A percentile compares a stretch with the other conserved stretches of the same genome.
Evolutionary conservation across 1,140 invertebrate genomes (phyloP).

Genomic region (Vanessa atalanta): DNA sequence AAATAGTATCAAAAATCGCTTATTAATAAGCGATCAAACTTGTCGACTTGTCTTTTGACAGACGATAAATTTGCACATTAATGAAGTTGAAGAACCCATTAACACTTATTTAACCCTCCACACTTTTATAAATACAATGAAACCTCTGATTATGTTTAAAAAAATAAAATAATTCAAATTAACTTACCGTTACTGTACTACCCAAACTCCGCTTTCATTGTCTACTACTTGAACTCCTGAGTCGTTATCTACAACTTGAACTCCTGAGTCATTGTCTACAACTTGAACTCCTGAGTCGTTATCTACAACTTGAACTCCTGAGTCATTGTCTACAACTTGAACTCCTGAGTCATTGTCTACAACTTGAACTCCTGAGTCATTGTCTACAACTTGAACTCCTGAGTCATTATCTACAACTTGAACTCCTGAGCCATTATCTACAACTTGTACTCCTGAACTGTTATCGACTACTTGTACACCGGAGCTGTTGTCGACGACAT

Average conservation of each 20-base stretch:
- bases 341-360: constrained; percentile 26
- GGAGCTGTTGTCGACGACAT: neutral
- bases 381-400: constrained; percentile 34
- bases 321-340: constrained; percentile 25
- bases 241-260: constrained; percentile 28
- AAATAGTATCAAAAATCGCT: too few relatives aligned
- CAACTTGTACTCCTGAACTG: constrained; percentile 21
- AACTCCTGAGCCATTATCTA: constrained; percentile 29
- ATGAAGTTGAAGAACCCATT: too few relatives aligned
- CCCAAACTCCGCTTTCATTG: too few relatives aligned
- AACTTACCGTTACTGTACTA: neutral
- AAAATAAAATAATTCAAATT: too few relatives aligned
- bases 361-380: constrained; percentile 20
- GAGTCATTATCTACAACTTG: constrained; percentile 30
- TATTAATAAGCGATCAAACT: too few relatives aligned
- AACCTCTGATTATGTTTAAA: too few relatives aligned
- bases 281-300: constrained; percentile 25
- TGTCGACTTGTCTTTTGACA: too few relatives aligned
- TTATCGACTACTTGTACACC: constrained; percentile 19
- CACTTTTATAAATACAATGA: too few relatives aligned
- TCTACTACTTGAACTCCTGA: constrained; percentile 13
- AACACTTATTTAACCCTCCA: too few relatives aligned
- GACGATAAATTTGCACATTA: too few relatives aligned
- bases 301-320: constrained; percentile 15
- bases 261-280: constrained; percentile 20